Conservation (phyloP, 2,113 vertebrate species). For the Carassius gibelio region DNA sequence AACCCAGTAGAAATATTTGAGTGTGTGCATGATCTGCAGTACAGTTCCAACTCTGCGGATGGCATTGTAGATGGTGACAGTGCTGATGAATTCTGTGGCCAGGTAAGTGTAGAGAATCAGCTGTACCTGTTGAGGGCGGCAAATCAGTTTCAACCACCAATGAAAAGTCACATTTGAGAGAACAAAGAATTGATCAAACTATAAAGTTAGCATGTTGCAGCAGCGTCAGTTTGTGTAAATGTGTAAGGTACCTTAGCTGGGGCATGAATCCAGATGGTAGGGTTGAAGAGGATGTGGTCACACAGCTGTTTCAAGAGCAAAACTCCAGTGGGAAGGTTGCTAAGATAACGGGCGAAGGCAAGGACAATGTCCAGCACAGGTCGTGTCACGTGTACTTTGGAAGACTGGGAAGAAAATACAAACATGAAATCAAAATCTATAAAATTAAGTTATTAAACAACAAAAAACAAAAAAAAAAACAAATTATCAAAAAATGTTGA, state of each 20-base stretch:
- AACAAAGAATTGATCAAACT: background rate
- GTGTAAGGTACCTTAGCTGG: conserved; percentile 85
- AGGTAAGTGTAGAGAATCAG: conserved; percentile 91
- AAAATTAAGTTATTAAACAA: background rate
- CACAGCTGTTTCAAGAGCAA: conserved; percentile 95
- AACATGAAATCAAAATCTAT: background rate
- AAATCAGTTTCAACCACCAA: background rate
- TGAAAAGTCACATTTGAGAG: conserved; percentile 23
- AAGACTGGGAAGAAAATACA: conserved; percentile 79
- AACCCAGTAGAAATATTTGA: conserved; percentile 97
- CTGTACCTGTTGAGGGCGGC: conserved; percentile 81
- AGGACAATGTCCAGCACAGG: conserved; percentile 91
- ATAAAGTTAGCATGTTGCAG: background rate
- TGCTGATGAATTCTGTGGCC: conserved; percentile 94
- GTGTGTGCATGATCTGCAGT: conserved; percentile 92
- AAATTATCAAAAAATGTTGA: background rate
- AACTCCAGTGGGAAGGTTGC: conserved; percentile 90
- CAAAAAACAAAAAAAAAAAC: background rate
- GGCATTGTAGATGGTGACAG: conserved; percentile 93
- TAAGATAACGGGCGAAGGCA: conserved; percentile 94
- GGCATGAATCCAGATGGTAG: conserved; percentile 96
- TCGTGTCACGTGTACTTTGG: conserved; percentile 91
- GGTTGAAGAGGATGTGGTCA: conserved; percentile 96
- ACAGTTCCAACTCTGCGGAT: conserved; percentile 93
- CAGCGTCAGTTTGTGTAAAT: conserved; percentile 21